These are phyloP conservation scores for Amphiura filiformis DNA, from an alignment of 35 echinoderm and acorn worm species.

Conservation along the genomic window DNA sequence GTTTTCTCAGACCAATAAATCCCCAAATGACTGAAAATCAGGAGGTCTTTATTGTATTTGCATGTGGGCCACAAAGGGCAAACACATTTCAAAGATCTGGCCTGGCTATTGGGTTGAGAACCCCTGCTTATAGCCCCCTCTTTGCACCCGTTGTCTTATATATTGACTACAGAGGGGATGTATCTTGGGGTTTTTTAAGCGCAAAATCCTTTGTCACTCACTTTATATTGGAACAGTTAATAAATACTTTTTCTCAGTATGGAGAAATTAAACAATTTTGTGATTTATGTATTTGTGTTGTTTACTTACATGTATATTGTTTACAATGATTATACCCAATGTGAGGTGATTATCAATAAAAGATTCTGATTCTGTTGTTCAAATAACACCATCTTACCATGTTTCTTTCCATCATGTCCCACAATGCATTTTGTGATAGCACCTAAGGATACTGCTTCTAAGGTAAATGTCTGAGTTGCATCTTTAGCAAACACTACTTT, in stretches of 20 bases:
- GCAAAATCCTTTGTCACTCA: no score
- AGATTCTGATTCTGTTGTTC: not conserved
- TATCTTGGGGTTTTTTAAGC: no score
- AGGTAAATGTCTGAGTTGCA: conserved; percentile 27
- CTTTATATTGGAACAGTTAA: not conserved
- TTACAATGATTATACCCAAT: not conserved
- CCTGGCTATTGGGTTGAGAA: no score
- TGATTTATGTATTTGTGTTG: no score
- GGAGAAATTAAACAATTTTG: not conserved
- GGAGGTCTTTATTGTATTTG: no score
- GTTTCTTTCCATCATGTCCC: conserved; percentile 49
- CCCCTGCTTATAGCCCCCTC: no score
- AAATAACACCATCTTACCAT: conserved; percentile 29
- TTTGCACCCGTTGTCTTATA: no score
- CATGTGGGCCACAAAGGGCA: no score
- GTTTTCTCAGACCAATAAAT: no score
- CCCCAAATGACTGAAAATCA: no score
- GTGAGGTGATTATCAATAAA: not conserved
- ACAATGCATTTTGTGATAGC: conserved; percentile 50
- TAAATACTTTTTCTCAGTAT: not conserved
- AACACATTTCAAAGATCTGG: no score
- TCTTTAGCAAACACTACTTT: conserved; percentile 44
- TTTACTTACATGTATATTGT: not conserved
- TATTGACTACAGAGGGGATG: no score
- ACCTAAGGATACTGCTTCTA: conserved; percentile 66